Evolutionary conservation across 2,888 invertebrate species (phyloP).

Genomic region (Campoplex capitator): DNA sequence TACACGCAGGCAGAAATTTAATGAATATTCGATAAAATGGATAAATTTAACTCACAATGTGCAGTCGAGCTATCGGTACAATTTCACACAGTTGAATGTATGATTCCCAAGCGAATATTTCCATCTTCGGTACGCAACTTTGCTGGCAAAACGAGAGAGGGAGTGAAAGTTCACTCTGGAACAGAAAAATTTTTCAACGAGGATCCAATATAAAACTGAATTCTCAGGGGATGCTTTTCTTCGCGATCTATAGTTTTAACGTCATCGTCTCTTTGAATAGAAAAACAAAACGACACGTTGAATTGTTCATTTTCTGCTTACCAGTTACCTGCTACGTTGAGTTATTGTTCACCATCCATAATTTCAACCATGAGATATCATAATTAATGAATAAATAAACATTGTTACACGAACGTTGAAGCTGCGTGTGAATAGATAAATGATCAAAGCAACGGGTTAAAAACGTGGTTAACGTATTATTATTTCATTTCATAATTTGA

Average conservation of each 20-base stretch:
- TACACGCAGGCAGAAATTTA: conserved; percentile 2
- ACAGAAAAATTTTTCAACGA: conserved; percentile 39
- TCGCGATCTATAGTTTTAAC: conserved; percentile 6
- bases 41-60: conserved; percentile 45
- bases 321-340: background rate
- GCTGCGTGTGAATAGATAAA: background rate
- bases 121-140: conserved; percentile 10
- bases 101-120: conserved; percentile 53
- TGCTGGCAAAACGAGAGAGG: background rate
- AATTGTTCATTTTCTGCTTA: conserved; percentile 49
- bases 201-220: conserved; percentile 51
- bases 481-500: too few relatives aligned
- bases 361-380: background rate
- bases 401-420: background rate
- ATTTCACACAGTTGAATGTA: conserved; percentile 36
- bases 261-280: background rate
- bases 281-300: conserved; percentile 17
- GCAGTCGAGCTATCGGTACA: conserved; percentile 38
- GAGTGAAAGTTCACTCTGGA: conserved; percentile 21
- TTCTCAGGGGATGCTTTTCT: conserved; percentile 41
- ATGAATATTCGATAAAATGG: conserved; percentile 50
- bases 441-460: background rate
- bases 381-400: background rate
- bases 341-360: background rate
- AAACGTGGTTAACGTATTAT: too few relatives aligned